phyloP scores from a whole-genome alignment of 2,797 vertebrate species.

The Echiichthys vipera region DNA sequence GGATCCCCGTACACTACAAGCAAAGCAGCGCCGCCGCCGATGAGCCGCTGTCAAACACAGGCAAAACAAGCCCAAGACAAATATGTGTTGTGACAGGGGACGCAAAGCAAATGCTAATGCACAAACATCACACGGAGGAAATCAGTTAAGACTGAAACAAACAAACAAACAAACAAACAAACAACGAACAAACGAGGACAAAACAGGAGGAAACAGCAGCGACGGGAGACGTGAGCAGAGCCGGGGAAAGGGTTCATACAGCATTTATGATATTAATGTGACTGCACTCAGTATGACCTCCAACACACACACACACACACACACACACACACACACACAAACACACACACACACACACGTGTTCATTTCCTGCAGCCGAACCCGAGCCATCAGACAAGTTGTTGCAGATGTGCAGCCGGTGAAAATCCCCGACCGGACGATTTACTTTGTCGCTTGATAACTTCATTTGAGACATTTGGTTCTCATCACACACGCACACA shows the following conservation, averaged over 20 bases:
- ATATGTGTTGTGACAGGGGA: constrained; percentile 74
- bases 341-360: background rate
- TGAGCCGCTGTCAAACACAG: constrained; percentile 72
- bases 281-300: constrained; percentile 16
- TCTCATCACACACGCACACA: background rate
- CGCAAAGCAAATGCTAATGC: constrained; percentile 72
- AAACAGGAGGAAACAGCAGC: constrained; percentile 20
- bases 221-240: constrained; percentile 36
- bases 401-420: constrained; percentile 35
- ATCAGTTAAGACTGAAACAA: constrained; percentile 64
- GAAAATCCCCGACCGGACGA: background rate
- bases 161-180: constrained; percentile 48
- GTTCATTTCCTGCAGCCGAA: constrained; percentile 25
- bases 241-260: constrained; percentile 15
- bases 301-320: constrained; percentile 10
- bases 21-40: constrained; percentile 50
- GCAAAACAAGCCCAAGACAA: constrained; percentile 72
- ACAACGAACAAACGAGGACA: constrained; percentile 57
- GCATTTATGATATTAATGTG: constrained; percentile 20
- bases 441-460: background rate
- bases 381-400: background rate
- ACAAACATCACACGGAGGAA: constrained; percentile 56
- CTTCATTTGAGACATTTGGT: constrained; percentile 24
- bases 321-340: background rate
- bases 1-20: constrained; percentile 35